Base-by-base conservation (phyloP, 2,113 vertebrate species). In the Oryzias javanicus region DNA sequence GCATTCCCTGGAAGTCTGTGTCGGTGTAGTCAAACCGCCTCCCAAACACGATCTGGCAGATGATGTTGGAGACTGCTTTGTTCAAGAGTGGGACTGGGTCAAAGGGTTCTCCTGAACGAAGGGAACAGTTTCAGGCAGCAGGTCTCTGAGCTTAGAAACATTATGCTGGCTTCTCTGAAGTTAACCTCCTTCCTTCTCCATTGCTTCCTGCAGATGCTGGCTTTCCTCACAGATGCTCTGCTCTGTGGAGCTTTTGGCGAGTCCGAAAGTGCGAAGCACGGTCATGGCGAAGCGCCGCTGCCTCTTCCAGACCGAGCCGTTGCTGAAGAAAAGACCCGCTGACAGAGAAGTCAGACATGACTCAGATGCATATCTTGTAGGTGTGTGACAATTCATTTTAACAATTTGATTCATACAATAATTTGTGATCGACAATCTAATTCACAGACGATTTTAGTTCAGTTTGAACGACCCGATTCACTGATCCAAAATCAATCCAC, bases 31-130 rank as follows among this genome's bases (percentile, higher is more conserved):
- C 91, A 2, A 94, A 95, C 35, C 92, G 88, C 41, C 78, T 88
- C 50, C 94, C 94, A 73, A 95, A 95, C 67, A 92, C 90, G 61
- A 96, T 81, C 53, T 92, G 93, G 54, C 92, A 95, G 73, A 96
- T 95, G 61, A 96, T 92, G 76, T 95, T 96, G 0, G 92, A 93
- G 85, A 94, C 93, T 8, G 93, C 93, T 0, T 85, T 87, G 54
- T 94, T 94, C 50, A 96, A 88, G 46, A 91, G 87, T 29, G 91
- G 88, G 13, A 91, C 90, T 6, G 94, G 92, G 78, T 95, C 80
- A 61, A 95, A 93, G 0, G 91, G 85, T 42, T 93, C 86, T 35
- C 91, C 94, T 96, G 78, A 46, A 67, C 4, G 14, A 14, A 63
- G 20, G 20, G 13, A 60, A 24, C 40, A 4, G 8, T 4, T 6